Conservation (phyloP, 2,113 vertebrate species). For the Plotosus lineatus region DNA sequence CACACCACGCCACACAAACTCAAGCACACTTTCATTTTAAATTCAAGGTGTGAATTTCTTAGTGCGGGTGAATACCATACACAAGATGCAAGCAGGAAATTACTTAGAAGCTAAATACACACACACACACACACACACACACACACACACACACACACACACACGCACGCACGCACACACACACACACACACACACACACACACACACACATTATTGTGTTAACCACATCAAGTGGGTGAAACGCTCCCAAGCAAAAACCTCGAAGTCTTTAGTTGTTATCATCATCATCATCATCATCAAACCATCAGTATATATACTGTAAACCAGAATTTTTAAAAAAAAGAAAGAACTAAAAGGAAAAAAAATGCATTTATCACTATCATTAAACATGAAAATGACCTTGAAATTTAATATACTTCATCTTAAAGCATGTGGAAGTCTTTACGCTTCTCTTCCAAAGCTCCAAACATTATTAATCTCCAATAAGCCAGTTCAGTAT, state of each 20-base stretch:
- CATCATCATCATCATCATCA: neutral
- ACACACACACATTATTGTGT: neutral
- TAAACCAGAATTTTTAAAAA: neutral
- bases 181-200: neutral
- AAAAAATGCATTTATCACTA: too few relatives aligned
- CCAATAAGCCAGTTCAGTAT: neutral
- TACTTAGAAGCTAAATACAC: neutral
- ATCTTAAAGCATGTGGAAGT: neutral
- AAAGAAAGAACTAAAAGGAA: too few relatives aligned
- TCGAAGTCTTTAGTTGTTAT: neutral
- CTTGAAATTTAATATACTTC: neutral
- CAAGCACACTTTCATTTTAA: slow-evolving; percentile 10
- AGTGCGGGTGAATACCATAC: neutral
- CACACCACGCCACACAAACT: too few relatives aligned
- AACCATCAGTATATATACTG: neutral
- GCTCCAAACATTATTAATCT: neutral
- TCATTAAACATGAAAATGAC: neutral
- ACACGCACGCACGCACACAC: neutral
- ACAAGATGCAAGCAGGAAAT: neutral
- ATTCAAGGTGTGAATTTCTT: slow-evolving; percentile 10
- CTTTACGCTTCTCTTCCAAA: neutral
- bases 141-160: neutral
- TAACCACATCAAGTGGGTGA: slow-evolving; percentile 13
- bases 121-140: too few relatives aligned
- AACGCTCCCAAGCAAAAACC: neutral